Evolutionary conservation across 2,888 invertebrate genomes (phyloP), one percentile per base, ranked within the genome.

Genomic region (Chymomyza procnemis): DNA sequence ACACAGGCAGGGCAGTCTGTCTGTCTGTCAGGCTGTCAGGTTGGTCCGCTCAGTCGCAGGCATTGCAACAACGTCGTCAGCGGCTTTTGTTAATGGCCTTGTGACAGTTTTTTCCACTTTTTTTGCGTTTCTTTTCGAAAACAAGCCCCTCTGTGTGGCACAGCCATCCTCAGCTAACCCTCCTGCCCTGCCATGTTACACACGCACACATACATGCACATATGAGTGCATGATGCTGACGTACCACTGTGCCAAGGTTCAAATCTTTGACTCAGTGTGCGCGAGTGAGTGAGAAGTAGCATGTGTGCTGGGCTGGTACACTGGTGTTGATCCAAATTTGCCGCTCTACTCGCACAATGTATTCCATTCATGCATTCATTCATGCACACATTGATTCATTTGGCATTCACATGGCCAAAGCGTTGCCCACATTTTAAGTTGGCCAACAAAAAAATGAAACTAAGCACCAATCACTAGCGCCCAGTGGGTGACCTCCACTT

Each of bases 51-150:
- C 34, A 41, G 34, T 12, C 34, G 12, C 34, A 41, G 34, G 12
- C 12, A 41, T 41, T 41, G 34, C 34, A 41, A 41, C 34, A 41
- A 41, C 34, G 12, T 41, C 34, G 34, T 41, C 34, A 14, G 34
- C 34, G 82, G 78, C 82, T 76, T 81, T 81, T 82, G 80, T 82
- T 80, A 81, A 82, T 85, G 81, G 80, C 85, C 81, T 81, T 81
- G 81, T 85, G 85, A 78, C 82, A 85, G 82, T 81, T 79, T 77
- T 80, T 66, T n/a, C n/a, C n/a, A n/a, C n/a, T n/a, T n/a, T 50
- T 58, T 59, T 61, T 52, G n/a, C n/a, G n/a, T 48, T n/a, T 41
- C 16, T 46, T 19, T 48, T 41, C 34, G 34, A 41, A 41, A 41
- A 12, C 34, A 41, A 41, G 3, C 30, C 30, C 4, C 16, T 5